Base-by-base conservation (phyloP, 2,888 invertebrate genomes). In the Cremastinae sp. region DNA sequence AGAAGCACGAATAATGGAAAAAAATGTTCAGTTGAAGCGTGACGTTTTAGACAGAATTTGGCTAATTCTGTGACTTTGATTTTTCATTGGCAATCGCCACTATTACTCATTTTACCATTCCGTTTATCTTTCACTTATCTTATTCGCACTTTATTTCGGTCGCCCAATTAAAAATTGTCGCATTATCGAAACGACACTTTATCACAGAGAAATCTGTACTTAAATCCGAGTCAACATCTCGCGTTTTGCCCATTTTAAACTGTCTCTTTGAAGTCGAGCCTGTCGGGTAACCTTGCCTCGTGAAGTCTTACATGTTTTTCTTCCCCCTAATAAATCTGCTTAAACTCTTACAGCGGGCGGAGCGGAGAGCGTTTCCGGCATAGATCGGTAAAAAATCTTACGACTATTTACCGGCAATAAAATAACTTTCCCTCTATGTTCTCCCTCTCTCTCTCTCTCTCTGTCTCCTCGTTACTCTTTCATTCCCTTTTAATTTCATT, bases 171-270 rank as follows among this genome's bases (percentile, higher is more conserved):
- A 74, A 80, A 86, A 84, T 81, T 82, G 80, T 78, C 83, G 79
- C 80, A 80, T 54, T 74, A 68, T 79, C 80, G 70, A 80, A 80
- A 79, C 78, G 79, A 51, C 75, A 72, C 66, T 47, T 56, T 85
- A 87, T 87, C 87, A 87, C 87, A 87, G 83, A 85, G 78, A 79
- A 83, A 78, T 71, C 68, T 77, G 70, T 73, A 75, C 66, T 73
- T 68, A 41, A 68, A 70, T 78, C 66, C 58, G 53, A 71, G 69
- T 74, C 72, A 16, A 56, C 7, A 45, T n/a, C n/a, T n/a, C n/a
- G n/a, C n/a, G n/a, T 69, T 38, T 78, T 71, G 56, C 79, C 81
- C 56, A 34, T 34, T 69, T 18, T 28, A 45, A 18, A 53, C 45
- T 53, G 9, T 66, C 20, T 68, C 65, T 47, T 79, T 81, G 5